These are phyloP conservation scores for Reticulitermes lucifugus DNA, from an alignment of 2,888 invertebrate genomes.

Conservation along the genomic window DNA sequence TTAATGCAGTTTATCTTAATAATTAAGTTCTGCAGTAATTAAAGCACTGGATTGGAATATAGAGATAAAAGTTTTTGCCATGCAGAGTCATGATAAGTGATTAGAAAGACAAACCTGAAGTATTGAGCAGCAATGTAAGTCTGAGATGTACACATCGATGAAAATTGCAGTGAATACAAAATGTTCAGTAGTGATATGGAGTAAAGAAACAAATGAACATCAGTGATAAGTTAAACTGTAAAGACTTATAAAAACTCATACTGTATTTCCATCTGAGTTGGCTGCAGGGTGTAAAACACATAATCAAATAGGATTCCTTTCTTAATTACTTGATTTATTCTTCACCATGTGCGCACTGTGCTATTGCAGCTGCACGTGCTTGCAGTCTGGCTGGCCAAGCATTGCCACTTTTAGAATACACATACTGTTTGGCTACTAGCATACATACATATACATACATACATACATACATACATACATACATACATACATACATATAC, in stretches of 20 bases:
- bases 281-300: background rate
- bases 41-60: background rate
- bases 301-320: background rate
- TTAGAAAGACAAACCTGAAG: background rate
- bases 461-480: too few relatives aligned
- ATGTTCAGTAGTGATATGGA: background rate
- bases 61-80: background rate
- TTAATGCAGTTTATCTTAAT: background rate
- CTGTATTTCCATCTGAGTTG: background rate
- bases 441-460: too few relatives aligned
- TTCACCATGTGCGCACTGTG: too few relatives aligned
- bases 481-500: too few relatives aligned
- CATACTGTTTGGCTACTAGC: too few relatives aligned
- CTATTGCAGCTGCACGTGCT: too few relatives aligned
- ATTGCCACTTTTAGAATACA: too few relatives aligned
- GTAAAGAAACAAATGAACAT: background rate
- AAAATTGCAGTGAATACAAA: background rate
- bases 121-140: background rate
- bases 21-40: background rate
- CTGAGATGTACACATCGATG: background rate
- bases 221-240: background rate
- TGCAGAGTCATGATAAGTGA: background rate
- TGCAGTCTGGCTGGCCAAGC: too few relatives aligned
- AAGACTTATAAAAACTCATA: background rate
- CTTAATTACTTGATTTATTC: background rate